A percentile compares a stretch with the other conserved stretches of the same genome.
Conservation (phyloP, 2,797 vertebrate species). For the Tenualosa ilisha region DNA sequence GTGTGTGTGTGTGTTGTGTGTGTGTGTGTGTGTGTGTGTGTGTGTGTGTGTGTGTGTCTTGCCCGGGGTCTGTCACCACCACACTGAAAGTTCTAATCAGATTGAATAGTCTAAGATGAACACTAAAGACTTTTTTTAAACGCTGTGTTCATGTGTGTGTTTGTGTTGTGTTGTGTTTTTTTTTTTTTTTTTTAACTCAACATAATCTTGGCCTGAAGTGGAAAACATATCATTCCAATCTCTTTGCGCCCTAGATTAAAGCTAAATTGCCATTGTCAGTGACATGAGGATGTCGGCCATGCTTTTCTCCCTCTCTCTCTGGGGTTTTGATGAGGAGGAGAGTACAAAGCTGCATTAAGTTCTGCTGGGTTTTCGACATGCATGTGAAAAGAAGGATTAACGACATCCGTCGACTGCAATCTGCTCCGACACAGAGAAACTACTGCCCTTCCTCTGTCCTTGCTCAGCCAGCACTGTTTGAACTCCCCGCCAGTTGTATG, state of each 20-base stretch:
- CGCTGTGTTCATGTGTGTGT: conserved; percentile 50
- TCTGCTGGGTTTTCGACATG: conserved; percentile 14
- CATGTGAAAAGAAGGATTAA: conserved; percentile 12
- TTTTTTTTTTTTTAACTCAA: conserved; percentile 65
- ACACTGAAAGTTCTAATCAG: not conserved
- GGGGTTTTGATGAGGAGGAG: not conserved
- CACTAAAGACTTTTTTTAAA: not conserved
- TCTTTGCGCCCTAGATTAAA: conserved; percentile 63
- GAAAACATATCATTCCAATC: conserved; percentile 70
- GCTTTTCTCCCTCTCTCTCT: conserved; percentile 37
- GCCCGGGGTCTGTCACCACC: not conserved
- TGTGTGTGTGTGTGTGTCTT: not conserved
- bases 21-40: too few relatives aligned
- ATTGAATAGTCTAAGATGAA: not conserved
- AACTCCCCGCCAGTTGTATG: not conserved
- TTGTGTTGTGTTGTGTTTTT: conserved; percentile 35
- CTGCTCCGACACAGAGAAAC: not conserved
- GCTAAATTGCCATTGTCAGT: conserved; percentile 67
- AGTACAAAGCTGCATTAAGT: conserved; percentile 12
- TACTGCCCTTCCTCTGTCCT: conserved; percentile 1
- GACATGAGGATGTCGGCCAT: conserved; percentile 57
- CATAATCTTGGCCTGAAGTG: conserved; percentile 72
- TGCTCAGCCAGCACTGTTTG: not conserved
- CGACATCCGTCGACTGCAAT: not conserved
- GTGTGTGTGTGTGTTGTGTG: too few relatives aligned